phyloP scores from a whole-genome alignment of 2,113 vertebrate species.

The Gnathonemus longibarbis region DNA sequence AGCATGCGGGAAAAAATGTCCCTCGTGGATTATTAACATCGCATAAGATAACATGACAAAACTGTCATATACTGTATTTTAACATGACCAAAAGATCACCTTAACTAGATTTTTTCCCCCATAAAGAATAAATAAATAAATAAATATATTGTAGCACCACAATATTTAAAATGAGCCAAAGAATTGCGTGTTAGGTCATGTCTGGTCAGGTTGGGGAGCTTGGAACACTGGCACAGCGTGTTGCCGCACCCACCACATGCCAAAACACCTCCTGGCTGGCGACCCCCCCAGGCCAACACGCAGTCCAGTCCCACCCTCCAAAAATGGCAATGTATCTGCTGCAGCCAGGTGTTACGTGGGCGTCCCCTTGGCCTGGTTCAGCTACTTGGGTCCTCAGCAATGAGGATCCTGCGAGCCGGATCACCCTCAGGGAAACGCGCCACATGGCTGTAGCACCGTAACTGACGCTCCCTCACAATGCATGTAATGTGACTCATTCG shows the following conservation, averaged over 20 bases:
- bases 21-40: neutral
- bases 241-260: neutral
- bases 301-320: neutral
- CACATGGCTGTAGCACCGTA: too few relatives aligned
- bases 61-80: neutral
- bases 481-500: too few relatives aligned
- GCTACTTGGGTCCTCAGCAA: neutral
- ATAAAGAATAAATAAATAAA: neutral
- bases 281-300: neutral
- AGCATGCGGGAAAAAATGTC: neutral
- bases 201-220: too few relatives aligned
- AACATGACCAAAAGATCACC: neutral
- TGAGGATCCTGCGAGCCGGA: neutral
- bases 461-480: neutral
- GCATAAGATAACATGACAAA: neutral
- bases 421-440: neutral
- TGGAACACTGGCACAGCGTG: neutral
- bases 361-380: neutral
- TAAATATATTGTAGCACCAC: neutral
- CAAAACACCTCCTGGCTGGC: neutral
- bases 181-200: neutral
- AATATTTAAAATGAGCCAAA: neutral
- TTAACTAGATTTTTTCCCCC: neutral
- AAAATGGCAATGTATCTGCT: neutral
- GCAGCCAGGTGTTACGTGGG: neutral